phyloP scores from a whole-genome alignment of 2,888 invertebrate genomes.

The Halictus ligatus region DNA sequence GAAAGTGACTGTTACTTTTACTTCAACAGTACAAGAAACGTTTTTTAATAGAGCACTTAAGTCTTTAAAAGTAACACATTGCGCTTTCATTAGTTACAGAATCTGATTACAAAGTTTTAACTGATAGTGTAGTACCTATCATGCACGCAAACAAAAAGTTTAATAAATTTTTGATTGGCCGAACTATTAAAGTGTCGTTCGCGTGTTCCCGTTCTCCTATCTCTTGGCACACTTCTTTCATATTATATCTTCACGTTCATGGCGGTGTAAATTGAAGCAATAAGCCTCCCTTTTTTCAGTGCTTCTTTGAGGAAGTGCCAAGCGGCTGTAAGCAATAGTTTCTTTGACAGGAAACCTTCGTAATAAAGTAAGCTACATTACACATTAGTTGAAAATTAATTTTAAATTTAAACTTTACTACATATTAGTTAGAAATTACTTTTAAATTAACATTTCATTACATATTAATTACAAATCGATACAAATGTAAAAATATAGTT shows the following conservation, averaged over 20 bases:
- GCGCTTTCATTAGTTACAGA: background rate
- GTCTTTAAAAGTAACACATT: background rate
- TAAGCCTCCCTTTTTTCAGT: background rate
- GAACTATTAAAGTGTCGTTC: conserved; percentile 28
- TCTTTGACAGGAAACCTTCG: background rate
- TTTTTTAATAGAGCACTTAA: background rate
- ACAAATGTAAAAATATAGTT: background rate
- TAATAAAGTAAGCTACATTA: background rate
- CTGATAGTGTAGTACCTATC: background rate
- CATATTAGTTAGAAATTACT: background rate
- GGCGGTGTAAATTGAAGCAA: conserved; percentile 16
- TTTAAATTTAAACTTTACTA: background rate
- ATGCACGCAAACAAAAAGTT: conserved; percentile 5
- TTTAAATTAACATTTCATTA: no score
- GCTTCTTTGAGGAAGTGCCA: conserved; percentile 29
- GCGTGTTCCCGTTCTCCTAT: background rate
- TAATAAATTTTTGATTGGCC: conserved; percentile 22
- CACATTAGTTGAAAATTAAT: background rate
- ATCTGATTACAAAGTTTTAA: background rate
- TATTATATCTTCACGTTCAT: background rate
- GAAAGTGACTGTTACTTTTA: background rate
- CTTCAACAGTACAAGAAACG: background rate
- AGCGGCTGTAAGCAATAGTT: conserved; percentile 1
- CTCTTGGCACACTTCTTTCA: conserved; percentile 1
- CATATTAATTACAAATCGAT: background rate